Conservation (phyloP, 2,113 vertebrate species). For the Embiotoca jacksoni region DNA sequence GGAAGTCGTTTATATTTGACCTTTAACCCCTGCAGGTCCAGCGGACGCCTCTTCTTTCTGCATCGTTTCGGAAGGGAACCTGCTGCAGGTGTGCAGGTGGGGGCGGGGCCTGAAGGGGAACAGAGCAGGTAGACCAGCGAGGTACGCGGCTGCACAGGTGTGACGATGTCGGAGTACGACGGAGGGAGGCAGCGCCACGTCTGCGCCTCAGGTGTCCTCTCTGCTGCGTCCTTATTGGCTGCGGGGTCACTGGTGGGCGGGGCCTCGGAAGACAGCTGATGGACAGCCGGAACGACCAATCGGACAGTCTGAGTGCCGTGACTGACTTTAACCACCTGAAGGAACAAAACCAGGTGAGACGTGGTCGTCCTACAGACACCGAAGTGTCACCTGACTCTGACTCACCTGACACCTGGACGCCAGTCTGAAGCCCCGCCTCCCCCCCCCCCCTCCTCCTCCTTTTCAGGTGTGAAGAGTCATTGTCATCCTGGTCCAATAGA, state of each 20-base stretch:
- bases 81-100: slow-evolving; percentile 41
- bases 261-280: slow-evolving; percentile 71
- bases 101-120: slow-evolving; percentile 80
- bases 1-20: slow-evolving; percentile 89
- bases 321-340: slow-evolving; percentile 88
- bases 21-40: slow-evolving; percentile 75
- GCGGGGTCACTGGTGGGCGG: slow-evolving; percentile 12
- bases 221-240: slow-evolving; percentile 37
- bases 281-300: slow-evolving; percentile 81
- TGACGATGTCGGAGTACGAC: slow-evolving; percentile 85
- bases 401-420: slow-evolving; percentile 88
- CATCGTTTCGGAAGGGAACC: slow-evolving; percentile 67
- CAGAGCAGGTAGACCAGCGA: slow-evolving; percentile 88
- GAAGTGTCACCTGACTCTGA: neutral
- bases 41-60: slow-evolving; percentile 73
- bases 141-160: slow-evolving; percentile 87
- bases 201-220: slow-evolving; percentile 83
- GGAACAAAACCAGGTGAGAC: neutral
- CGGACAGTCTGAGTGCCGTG: slow-evolving; percentile 88
- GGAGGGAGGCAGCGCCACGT: slow-evolving; percentile 84
- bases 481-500: slow-evolving; percentile 69
- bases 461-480: slow-evolving; percentile 60
- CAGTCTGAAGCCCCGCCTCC: slow-evolving; percentile 78
- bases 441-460: slow-evolving; percentile 56
- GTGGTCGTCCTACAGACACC: neutral